A percentile compares a stretch with the other conserved stretches of the same genome.
Conservation (phyloP, 2,888 invertebrate genomes). For the Hoplodrina ambigua region DNA sequence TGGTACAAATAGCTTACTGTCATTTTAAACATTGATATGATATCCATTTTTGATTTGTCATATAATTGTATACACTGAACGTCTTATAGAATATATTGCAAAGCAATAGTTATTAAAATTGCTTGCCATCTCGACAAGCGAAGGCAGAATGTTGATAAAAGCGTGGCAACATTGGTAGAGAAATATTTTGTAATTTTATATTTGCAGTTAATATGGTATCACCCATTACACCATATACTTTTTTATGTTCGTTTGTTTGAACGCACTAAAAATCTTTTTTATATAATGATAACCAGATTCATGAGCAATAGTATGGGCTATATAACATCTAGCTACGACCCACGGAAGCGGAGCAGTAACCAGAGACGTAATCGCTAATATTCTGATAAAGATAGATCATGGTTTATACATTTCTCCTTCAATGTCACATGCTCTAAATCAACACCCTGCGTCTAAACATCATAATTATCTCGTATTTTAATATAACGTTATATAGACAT, state of each 20-base stretch:
- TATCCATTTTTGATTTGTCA: conserved; percentile 57
- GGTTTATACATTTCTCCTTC: not conserved
- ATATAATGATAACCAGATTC: no score
- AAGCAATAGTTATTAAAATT: conserved; percentile 61
- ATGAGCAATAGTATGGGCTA: no score
- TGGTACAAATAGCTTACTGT: conserved; percentile 58
- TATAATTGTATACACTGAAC: conserved; percentile 58
- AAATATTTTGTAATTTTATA: not conserved
- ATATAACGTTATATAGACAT: conserved; percentile 60
- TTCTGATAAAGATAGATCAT: not conserved
- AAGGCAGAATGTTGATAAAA: conserved; percentile 34
- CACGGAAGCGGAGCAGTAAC: no score
- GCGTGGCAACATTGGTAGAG: conserved; percentile 13
- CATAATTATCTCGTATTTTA: conserved; percentile 59
- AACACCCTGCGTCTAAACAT: conserved; percentile 50
- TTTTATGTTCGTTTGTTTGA: no score
- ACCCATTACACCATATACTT: not conserved
- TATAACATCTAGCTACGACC: no score
- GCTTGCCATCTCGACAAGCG: conserved; percentile 48
- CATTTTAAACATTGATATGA: conserved; percentile 61
- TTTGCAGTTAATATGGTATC: not conserved
- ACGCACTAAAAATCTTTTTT: no score
- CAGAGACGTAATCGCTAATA: not conserved
- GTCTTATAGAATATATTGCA: conserved; percentile 58
- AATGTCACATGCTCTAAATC: conserved; percentile 23